A percentile compares a stretch with the other conserved stretches of the same genome.
Conservation (phyloP, 2,113 vertebrate genomes). For the Percina caprodes region DNA sequence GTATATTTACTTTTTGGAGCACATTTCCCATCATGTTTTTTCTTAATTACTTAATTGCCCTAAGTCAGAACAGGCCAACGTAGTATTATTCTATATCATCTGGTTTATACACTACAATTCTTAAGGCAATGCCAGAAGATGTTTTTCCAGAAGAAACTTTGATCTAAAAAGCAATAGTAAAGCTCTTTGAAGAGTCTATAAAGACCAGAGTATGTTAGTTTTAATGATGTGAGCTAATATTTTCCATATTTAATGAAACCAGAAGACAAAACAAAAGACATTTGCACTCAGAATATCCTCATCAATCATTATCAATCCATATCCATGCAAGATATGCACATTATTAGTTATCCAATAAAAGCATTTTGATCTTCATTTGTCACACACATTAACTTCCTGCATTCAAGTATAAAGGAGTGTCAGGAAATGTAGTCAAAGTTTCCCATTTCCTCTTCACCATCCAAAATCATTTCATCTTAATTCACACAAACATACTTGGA, state of each 20-base stretch:
- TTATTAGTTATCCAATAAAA: not conserved
- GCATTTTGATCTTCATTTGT: not conserved
- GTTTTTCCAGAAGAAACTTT: not conserved
- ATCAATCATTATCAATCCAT: not conserved
- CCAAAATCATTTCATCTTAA: slow-evolving; percentile 36
- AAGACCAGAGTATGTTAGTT: not conserved
- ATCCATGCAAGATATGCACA: not conserved
- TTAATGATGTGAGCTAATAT: not conserved
- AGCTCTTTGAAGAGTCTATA: not conserved
- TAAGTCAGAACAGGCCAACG: not conserved
- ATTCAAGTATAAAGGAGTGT: not conserved
- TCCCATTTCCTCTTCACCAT: slow-evolving; percentile 23
- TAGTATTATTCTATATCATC: not conserved
- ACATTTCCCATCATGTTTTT: not conserved
- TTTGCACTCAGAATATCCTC: not conserved
- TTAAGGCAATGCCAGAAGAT: not conserved
- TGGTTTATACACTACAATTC: not conserved
- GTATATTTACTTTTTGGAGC: slow-evolving; percentile 17
- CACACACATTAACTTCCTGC: not conserved
- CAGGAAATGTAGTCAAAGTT: slow-evolving; percentile 12
- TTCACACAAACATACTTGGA: slow-evolving; percentile 6
- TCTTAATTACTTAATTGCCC: not conserved
- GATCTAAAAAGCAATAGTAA: not conserved
- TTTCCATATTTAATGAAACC: not conserved
- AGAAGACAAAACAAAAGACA: not conserved